Evolutionary conservation across 2,888 invertebrate genomes (phyloP).

Genomic region (Sicus ferrugineus): DNA sequence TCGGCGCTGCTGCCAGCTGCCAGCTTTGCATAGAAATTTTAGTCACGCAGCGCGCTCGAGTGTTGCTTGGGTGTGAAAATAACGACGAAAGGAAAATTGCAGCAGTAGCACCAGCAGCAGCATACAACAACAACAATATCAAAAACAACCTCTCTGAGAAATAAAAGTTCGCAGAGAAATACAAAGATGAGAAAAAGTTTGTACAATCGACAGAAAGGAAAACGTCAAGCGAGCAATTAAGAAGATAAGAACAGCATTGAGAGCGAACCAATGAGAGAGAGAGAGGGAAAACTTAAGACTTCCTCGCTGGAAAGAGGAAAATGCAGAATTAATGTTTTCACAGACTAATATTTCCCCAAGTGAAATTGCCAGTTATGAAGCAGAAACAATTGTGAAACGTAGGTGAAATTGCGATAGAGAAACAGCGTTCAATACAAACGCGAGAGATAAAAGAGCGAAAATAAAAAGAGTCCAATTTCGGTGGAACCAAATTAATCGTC

Average conservation of each 20-base stretch:
- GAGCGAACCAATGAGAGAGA: background rate
- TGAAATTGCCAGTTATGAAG: too few species aligned
- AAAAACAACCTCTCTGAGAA: background rate
- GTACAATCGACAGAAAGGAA: background rate
- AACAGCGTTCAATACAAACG: too few species aligned
- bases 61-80: constrained; percentile 31
- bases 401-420: too few species aligned
- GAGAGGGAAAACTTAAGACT: background rate
- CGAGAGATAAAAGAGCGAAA: too few species aligned
- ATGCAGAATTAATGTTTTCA: too few species aligned
- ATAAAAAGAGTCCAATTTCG: too few species aligned
- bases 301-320: too few species aligned
- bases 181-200: background rate
- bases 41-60: constrained; percentile 29
- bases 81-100: background rate
- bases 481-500: too few species aligned
- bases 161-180: background rate
- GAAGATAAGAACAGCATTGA: background rate
- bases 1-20: constrained; percentile 8
- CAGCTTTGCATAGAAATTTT: constrained; percentile 26
- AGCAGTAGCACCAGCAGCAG: background rate
- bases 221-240: constrained; percentile 6
- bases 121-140: constrained; percentile 1
- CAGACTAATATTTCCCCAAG: too few species aligned
- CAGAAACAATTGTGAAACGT: too few species aligned